Conservation (phyloP, 2,113 vertebrate species). For the Tursiops truncatus region DNA sequence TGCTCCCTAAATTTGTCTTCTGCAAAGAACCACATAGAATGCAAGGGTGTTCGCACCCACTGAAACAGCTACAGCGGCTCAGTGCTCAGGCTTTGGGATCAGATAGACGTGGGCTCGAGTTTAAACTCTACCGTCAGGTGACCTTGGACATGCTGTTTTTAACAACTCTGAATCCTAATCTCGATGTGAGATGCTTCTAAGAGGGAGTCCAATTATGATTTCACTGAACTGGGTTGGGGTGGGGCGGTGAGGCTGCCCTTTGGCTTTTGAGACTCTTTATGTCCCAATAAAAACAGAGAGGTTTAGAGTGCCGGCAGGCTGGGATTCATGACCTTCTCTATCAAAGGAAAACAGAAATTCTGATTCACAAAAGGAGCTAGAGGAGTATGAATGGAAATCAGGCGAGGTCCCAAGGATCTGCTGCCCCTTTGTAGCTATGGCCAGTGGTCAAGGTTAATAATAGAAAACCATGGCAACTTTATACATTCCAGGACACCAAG, state of each 20-base stretch:
- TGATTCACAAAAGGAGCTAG: not conserved
- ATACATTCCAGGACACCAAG: not conserved
- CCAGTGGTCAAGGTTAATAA: not conserved
- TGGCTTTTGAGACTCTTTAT: not conserved
- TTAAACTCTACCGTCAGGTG: too few species aligned
- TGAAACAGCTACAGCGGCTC: not conserved
- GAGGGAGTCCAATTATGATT: not conserved
- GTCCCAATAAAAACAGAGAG: not conserved
- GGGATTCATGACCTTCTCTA: not conserved
- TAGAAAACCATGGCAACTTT: not conserved
- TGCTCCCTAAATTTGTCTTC: not conserved
- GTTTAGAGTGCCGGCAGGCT: not conserved
- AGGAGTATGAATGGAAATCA: not conserved
- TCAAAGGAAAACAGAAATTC: not conserved
- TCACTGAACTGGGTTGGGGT: not conserved
- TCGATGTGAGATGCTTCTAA: not conserved
- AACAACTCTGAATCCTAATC: not conserved
- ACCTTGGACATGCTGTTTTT: not conserved
- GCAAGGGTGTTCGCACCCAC: not conserved
- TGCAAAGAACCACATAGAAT: not conserved
- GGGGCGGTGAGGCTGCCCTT: not conserved
- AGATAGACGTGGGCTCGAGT: accelerated
- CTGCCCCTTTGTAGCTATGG: not conserved
- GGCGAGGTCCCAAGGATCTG: not conserved
- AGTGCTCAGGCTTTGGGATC: not conserved